Base-by-base conservation (phyloP, 1,140 invertebrate genomes). In the Conus betulinus region DNA sequence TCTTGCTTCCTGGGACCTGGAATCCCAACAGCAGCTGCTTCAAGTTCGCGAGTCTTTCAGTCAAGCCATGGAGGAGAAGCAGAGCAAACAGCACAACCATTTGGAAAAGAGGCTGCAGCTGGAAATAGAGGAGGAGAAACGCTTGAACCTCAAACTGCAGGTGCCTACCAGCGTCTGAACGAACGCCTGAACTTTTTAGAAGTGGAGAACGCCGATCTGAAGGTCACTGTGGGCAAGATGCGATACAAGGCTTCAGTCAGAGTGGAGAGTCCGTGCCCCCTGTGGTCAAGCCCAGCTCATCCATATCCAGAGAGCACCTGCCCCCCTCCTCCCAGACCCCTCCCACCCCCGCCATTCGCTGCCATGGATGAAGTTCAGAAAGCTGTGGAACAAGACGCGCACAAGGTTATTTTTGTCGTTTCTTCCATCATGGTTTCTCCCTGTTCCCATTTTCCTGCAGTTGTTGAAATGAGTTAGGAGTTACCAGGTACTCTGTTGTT, bases 131-230 rank as follows among this genome's bases (percentile, higher is more conserved):
- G 52, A 83, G 52, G 81, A 55, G 81, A 53, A 27, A 23, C 23
- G 27, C 8, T 63, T 39, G 23, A 39, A 52, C 11, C 27, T 63
- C 17, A 7, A 23, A 5, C 57, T 84, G 53, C 55, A 27, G 8
- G 55, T 20, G 85, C 53, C 5, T 20, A 23, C 3, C 71, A 55
- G 71, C 63, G n/a, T 10, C 60, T 74, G 63, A 87, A 87, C 74
- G 15, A 71, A n/a, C 84, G 27, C 17, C 20, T 67, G 60, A 87
- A 78, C 74, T 17, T 52, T n/a, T 53, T 87, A 51, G 52, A 87
- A 51, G 52, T 13, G 6, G 85, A 87, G n/a, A 87, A 87, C 23
- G 39, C 51, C 11, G 85, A 87, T 51, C 74, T 87, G 51, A 52
- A 20, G 51, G n/a, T 76, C n/a, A 87, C 27, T 17, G 51, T 78